Percentiles rank a stretch among this genome's conserved stretches.
phyloP scores from a whole-genome alignment of 92 coral and sea anemone species.

The Anthopleura xanthogrammica region DNA sequence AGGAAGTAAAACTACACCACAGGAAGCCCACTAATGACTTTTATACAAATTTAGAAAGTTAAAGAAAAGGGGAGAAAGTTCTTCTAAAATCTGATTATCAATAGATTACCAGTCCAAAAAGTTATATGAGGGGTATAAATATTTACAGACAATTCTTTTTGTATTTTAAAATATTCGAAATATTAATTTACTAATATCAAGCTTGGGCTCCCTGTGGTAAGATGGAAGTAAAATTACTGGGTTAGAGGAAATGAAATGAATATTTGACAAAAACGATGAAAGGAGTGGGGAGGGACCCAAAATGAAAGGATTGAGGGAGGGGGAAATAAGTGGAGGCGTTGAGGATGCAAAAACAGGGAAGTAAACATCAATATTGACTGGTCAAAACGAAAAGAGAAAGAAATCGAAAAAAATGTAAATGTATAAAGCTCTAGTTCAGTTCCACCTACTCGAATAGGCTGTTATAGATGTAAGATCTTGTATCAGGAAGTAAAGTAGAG shows the following conservation, averaged over 20 bases:
- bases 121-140: too few species aligned
- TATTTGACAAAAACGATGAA: too few species aligned
- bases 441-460: not conserved
- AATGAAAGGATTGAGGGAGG: slow-evolving; percentile 3
- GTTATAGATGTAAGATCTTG: not conserved
- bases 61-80: too few species aligned
- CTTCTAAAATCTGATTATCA: not conserved
- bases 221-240: not conserved
- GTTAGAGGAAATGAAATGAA: not conserved
- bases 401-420: not conserved
- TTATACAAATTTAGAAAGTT: not conserved
- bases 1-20: not conserved
- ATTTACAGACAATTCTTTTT: too few species aligned
- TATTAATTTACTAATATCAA: too few species aligned
- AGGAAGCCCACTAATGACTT: not conserved
- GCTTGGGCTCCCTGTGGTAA: too few species aligned
- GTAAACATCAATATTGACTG: not conserved
- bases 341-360: not conserved
- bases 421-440: not conserved
- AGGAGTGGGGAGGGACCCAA: slow-evolving; percentile 7
- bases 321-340: slow-evolving; percentile 1
- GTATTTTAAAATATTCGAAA: too few species aligned
- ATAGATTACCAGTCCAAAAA: too few species aligned
- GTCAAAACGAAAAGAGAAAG: not conserved
- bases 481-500: not conserved